Percentiles rank a stretch among this genome's conserved stretches.
phyloP scores from a whole-genome alignment of 2,113 vertebrate species.

The Thymallus thymallus region DNA sequence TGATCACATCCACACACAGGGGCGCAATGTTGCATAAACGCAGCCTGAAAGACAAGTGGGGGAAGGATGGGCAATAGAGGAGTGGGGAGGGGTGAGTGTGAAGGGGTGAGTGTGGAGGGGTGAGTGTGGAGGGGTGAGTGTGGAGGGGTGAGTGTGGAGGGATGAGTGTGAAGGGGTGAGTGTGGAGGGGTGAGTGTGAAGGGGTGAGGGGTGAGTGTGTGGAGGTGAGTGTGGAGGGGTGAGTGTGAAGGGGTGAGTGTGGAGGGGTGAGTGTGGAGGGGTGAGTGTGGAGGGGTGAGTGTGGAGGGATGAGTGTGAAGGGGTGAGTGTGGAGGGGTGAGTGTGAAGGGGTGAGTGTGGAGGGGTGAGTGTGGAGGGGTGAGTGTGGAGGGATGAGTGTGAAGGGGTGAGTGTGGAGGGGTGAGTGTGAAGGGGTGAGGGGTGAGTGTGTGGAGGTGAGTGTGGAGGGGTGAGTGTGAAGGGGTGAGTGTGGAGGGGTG shows the following conservation, averaged over 20 bases:
- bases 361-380: too few species aligned
- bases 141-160: constrained; percentile 4
- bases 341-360: background rate
- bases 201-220: background rate
- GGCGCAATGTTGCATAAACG: constrained; percentile 70
- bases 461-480: too few species aligned
- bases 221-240: background rate
- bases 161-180: too few species aligned
- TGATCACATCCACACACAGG: constrained; percentile 63
- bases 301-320: constrained; percentile 9
- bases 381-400: too few species aligned
- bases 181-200: too few species aligned
- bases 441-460: too few species aligned
- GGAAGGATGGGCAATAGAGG: constrained; percentile 31
- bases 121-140: constrained; percentile 58
- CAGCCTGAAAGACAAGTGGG: constrained; percentile 49
- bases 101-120: constrained; percentile 68
- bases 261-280: constrained; percentile 20
- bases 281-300: constrained; percentile 3
- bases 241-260: constrained; percentile 8
- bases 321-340: constrained; percentile 30
- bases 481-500: too few species aligned
- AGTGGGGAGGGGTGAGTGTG: constrained; percentile 54
- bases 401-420: too few species aligned
- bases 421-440: too few species aligned